Evolutionary conservation across 2,888 invertebrate species (phyloP), one percentile per base, ranked within the genome.

Genomic region (Lasiommata megera): DNA sequence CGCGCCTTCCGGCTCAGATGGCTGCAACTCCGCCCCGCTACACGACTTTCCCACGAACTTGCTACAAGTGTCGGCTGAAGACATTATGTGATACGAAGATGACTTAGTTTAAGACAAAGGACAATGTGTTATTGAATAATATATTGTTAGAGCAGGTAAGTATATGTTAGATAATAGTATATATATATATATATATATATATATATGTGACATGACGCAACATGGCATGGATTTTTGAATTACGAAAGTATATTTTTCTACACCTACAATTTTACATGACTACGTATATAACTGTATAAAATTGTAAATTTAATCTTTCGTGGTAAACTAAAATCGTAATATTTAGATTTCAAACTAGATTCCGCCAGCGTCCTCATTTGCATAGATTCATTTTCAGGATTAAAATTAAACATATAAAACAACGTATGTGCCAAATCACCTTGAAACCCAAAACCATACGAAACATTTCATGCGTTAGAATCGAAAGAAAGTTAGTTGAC

Each of bases 41-140:
- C 75, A 70, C 12, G 79, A 75, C 67, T 72, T 79, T 54, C 69
- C 76, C 56, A 68, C 76, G 6, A 76, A 76, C 50, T 69, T 79
- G 12, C 65, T 79, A 36, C 69, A 77, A 40, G 72, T 74, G 60
- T 67, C 79, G 7, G 12, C 53, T 16, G 76, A 76, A 37, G 83
- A 84, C 28, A 66, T 67, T 62, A 84, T 89, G 66, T 89, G 88
- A 88, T 88, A 88, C 70, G 85, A 85, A 76, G 87, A 87, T 55
- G 87, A 88, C 72, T 74, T 86, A 67, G 87, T 89, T 70, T 89
- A 82, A 80, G 71, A 66, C 73, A 72, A 78, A 73, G 74, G 75
- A 67, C 66, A 55, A 62, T 56, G 67, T 65, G 38, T 37, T 14
- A 51, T 29, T n/a, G 6, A 11, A 51, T n/a, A n/a, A n/a, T 40